These are phyloP conservation scores for Pollenia griseotomentosa DNA, from an alignment of 2,888 invertebrate genomes.

Conservation along the genomic window DNA sequence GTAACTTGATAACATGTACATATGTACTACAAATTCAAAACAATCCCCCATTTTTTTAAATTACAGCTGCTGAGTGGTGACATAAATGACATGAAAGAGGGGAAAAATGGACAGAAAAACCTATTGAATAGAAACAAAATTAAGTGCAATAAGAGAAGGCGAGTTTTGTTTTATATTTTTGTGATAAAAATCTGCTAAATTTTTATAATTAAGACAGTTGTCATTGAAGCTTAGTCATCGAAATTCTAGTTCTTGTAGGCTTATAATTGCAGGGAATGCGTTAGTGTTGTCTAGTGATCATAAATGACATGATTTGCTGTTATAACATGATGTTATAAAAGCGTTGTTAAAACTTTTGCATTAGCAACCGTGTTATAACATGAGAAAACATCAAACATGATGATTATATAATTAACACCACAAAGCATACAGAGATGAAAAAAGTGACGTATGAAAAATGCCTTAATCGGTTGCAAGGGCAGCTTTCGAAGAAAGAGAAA, in stretches of 20 bases:
- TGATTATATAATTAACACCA: too few species aligned
- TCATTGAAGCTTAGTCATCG: neutral
- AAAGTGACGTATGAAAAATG: too few species aligned
- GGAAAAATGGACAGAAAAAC: constrained; percentile 30
- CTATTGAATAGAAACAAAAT: constrained; percentile 35
- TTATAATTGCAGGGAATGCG: neutral
- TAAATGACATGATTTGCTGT: too few species aligned
- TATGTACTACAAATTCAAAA: constrained; percentile 1
- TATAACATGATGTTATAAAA: too few species aligned
- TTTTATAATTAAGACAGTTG: neutral
- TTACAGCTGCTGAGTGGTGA: constrained; percentile 46
- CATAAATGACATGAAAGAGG: constrained; percentile 23
- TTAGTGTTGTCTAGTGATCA: too few species aligned
- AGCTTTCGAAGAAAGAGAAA: too few species aligned
- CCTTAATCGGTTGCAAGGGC: too few species aligned
- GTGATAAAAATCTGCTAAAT: neutral
- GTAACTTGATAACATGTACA: constrained; percentile 35
- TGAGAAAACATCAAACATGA: too few species aligned
- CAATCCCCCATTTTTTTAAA: constrained; percentile 38
- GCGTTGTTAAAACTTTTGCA: too few species aligned
- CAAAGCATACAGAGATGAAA: too few species aligned
- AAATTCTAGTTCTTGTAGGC: neutral
- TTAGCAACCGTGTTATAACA: too few species aligned
- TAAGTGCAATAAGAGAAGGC: constrained; percentile 15
- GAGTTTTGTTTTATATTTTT: neutral